Conservation (phyloP, 2,113 vertebrate genomes). For the Protobothrops flavoviridis region DNA sequence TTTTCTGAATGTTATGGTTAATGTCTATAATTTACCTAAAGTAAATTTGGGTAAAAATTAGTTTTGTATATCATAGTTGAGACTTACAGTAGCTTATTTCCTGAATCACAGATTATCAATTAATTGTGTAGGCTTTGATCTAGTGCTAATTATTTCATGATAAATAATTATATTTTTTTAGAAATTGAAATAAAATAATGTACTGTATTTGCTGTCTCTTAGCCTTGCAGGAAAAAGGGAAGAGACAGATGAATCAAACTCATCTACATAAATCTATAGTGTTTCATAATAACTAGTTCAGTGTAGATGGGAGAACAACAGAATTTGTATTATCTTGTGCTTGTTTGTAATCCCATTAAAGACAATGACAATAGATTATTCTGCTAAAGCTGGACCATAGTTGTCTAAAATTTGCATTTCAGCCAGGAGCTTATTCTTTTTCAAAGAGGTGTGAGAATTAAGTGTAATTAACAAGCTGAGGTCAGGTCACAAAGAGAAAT, state of each 20-base stretch:
- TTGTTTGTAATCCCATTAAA: neutral
- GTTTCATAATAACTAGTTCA: neutral
- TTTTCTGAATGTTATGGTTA: neutral
- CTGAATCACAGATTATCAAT: neutral
- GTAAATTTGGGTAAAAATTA: neutral
- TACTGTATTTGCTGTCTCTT: neutral
- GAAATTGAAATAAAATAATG: neutral
- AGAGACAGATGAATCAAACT: neutral
- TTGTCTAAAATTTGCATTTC: neutral
- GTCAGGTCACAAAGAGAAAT: neutral
- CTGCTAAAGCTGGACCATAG: neutral
- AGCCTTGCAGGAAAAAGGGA: neutral
- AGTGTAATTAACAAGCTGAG: neutral
- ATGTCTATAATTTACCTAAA: neutral
- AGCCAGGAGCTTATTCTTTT: neutral
- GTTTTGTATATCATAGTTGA: neutral
- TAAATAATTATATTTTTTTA: neutral
- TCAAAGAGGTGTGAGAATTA: neutral
- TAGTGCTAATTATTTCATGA: neutral
- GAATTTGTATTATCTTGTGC: neutral
- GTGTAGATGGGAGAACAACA: neutral
- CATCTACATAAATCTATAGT: neutral
- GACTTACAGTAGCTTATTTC: neutral
- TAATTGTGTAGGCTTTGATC: neutral
- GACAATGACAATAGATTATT: neutral